These are phyloP conservation scores for Salvelinus fontinalis DNA, from an alignment of 2,113 vertebrate species.

Conservation along the genomic window DNA sequence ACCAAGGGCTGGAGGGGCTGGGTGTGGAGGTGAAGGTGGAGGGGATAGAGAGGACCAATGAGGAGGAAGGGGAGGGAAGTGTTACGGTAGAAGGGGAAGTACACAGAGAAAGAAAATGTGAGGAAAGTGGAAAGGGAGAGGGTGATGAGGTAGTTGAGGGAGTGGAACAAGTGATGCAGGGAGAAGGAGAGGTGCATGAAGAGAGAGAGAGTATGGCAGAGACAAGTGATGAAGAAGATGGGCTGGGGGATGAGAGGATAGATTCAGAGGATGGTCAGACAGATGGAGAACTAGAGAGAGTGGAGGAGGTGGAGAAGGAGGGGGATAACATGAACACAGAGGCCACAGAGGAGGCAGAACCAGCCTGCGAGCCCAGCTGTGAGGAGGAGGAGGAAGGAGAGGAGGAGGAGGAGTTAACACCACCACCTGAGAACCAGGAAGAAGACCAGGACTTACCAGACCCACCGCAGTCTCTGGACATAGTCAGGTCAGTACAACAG, in stretches of 20 bases:
- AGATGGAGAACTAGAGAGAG: conserved; percentile 33
- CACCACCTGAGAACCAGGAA: not conserved
- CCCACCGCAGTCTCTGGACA: not conserved
- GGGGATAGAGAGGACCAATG: not conserved
- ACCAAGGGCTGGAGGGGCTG: conserved; percentile 20
- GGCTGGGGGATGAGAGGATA: conserved; percentile 9
- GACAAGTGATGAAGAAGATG: conserved; percentile 23
- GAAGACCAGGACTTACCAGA: not conserved
- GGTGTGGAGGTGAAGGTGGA: conserved; percentile 19
- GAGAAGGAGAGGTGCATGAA: conserved; percentile 4
- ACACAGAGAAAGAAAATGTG: conserved; percentile 25
- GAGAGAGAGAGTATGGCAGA: conserved; percentile 36
- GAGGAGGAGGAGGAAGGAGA: not conserved
- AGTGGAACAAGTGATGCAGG: conserved; percentile 33
- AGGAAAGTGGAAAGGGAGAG: conserved; percentile 23
- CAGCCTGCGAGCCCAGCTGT: conserved; percentile 33
- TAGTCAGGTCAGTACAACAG: not conserved
- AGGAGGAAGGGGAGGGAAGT: not conserved
- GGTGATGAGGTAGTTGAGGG: conserved; percentile 24
- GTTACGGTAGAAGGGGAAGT: conserved; percentile 24
- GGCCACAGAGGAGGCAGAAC: conserved; percentile 30
- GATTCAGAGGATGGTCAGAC: conserved; percentile 19
- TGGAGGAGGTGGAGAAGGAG: conserved; percentile 30
- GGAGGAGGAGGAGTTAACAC: not conserved
- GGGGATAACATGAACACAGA: not conserved